These are phyloP conservation scores for Drosophila pachea DNA, from an alignment of 1,140 invertebrate species.

Conservation along the genomic window DNA sequence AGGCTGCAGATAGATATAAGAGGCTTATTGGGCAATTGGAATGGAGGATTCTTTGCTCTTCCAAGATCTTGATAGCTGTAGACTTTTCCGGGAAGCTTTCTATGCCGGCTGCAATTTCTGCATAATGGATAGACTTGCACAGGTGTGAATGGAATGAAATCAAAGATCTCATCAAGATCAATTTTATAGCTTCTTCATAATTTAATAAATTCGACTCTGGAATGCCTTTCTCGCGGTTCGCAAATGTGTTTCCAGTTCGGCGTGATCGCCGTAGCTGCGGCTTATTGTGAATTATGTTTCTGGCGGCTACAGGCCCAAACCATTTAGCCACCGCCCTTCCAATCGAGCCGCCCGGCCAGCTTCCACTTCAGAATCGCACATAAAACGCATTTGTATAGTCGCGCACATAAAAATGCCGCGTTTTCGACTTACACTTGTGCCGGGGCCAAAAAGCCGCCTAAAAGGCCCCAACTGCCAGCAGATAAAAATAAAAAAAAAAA, in stretches of 20 bases:
- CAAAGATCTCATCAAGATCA: too few species aligned
- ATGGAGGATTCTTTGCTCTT: too few species aligned
- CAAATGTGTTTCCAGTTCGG: conserved; percentile 5
- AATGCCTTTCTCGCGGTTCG: background rate
- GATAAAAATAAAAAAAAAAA: conserved; percentile 9
- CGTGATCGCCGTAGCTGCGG: conserved; percentile 13
- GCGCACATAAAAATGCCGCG: conserved; percentile 37
- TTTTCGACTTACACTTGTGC: conserved; percentile 45
- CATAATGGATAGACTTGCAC: too few species aligned
- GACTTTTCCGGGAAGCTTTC: too few species aligned
- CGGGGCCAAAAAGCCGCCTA: conserved; percentile 42
- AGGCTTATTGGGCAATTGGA: too few species aligned
- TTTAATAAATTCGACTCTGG: conserved; percentile 1
- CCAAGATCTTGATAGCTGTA: too few species aligned
- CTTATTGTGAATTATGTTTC: conserved; percentile 26
- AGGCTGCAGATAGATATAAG: too few species aligned
- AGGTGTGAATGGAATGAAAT: too few species aligned
- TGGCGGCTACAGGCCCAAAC: background rate
- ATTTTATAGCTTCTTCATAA: too few species aligned
- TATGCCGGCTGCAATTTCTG: too few species aligned
- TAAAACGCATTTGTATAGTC: conserved; percentile 45
- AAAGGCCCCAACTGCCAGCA: conserved; percentile 43
- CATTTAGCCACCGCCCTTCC: background rate
- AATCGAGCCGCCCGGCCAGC: conserved; percentile 7
- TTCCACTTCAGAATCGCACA: conserved; percentile 34